phyloP scores from a whole-genome alignment of 2,888 invertebrate species.

The Eulithis prunata region DNA sequence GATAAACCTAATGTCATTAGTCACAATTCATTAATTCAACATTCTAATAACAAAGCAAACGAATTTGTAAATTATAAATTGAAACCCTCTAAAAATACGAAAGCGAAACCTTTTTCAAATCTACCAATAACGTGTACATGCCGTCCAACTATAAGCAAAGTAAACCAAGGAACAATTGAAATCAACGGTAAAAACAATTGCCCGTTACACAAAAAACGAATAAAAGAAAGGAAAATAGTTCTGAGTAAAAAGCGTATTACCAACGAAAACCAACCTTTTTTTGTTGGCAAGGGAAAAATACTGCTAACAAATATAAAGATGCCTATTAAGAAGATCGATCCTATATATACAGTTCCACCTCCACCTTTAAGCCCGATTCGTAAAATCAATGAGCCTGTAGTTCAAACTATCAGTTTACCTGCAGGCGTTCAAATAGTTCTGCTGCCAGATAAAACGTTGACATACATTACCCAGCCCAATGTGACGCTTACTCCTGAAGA shows the following conservation, averaged over 20 bases:
- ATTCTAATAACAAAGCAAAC: background rate
- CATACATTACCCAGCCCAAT: slow-evolving; percentile 32
- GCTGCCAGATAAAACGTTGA: slow-evolving; percentile 46
- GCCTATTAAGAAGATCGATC: background rate
- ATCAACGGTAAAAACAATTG: slow-evolving; percentile 43
- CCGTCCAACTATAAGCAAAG: slow-evolving; percentile 29
- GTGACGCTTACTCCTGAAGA: slow-evolving; percentile 33
- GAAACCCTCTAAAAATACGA: background rate
- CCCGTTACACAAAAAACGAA: slow-evolving; percentile 25
- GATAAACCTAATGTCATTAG: background rate
- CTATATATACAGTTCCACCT: background rate
- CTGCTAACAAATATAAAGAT: slow-evolving; percentile 62
- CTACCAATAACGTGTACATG: slow-evolving; percentile 27
- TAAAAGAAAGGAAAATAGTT: slow-evolving; percentile 45
- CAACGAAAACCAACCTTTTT: slow-evolving; percentile 54
- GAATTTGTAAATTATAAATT: background rate
- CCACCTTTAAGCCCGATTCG: background rate
- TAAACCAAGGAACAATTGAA: slow-evolving; percentile 34
- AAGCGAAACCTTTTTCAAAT: background rate
- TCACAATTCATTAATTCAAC: too few relatives aligned
- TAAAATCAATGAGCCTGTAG: background rate
- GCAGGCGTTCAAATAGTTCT: slow-evolving; percentile 51
- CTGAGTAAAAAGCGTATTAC: slow-evolving; percentile 48
- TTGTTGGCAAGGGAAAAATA: slow-evolving; percentile 68
- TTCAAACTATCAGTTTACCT: slow-evolving; percentile 37